phyloP scores from a whole-genome alignment of 2,888 invertebrate genomes.

The Halictus quadricinctus region DNA sequence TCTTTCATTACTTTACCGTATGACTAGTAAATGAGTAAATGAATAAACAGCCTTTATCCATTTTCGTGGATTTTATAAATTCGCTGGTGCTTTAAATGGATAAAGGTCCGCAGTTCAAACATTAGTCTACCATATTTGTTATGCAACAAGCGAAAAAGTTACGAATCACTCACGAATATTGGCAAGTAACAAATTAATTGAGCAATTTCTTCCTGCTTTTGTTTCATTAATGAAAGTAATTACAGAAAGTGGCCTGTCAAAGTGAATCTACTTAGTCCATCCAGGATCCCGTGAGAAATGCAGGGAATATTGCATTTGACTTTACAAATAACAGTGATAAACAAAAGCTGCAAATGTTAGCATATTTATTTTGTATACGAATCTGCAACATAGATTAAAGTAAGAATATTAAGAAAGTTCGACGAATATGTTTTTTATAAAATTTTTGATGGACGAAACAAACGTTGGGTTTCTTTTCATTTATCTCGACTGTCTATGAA shows the following conservation, averaged over 20 bases:
- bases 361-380: conserved; percentile 7
- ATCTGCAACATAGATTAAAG: neutral
- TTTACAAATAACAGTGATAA: neutral
- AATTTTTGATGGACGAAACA: neutral
- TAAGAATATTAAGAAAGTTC: neutral
- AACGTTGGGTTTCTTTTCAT: neutral
- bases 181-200: neutral
- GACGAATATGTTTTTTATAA: neutral
- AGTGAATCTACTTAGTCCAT: neutral
- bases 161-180: neutral
- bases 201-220: neutral
- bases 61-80: neutral
- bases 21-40: neutral
- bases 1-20: too few species aligned
- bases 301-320: neutral
- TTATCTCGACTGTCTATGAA: neutral
- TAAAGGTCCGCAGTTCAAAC: neutral
- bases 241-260: neutral
- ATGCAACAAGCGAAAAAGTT: neutral
- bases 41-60: neutral
- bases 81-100: neutral
- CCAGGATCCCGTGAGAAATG: neutral
- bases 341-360: neutral
- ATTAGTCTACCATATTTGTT: neutral
- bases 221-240: neutral